These are phyloP conservation scores for Maniola jurtina DNA, from an alignment of 1,140 invertebrate genomes.

Conservation along the genomic window DNA sequence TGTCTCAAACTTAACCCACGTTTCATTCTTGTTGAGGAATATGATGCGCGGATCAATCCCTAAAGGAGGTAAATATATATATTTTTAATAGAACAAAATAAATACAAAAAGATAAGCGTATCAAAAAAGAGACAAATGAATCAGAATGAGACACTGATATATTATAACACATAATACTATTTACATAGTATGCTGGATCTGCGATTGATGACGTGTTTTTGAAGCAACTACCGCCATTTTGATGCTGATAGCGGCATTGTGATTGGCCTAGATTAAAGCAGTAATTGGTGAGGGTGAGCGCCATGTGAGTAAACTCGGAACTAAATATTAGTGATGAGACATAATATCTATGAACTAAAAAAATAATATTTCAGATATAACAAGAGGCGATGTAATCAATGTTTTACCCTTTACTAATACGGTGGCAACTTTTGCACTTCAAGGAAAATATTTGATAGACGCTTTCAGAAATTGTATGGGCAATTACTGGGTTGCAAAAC, in stretches of 20 bases:
- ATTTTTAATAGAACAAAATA: background rate
- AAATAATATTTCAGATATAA: constrained; percentile 47
- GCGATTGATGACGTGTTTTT: too few species aligned
- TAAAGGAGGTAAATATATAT: constrained; percentile 46
- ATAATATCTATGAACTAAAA: background rate
- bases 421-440: constrained; percentile 45
- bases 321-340: too few species aligned
- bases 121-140: too few species aligned
- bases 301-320: too few species aligned
- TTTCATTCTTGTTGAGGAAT: constrained; percentile 46
- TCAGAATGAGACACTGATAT: too few species aligned
- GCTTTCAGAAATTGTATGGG: constrained; percentile 46
- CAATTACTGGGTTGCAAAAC: constrained; percentile 43
- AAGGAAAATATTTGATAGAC: constrained; percentile 51
- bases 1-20: constrained; percentile 43
- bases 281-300: too few species aligned
- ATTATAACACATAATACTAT: too few species aligned
- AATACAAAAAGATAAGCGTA: too few species aligned
- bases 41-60: constrained; percentile 52
- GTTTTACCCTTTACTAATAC: constrained; percentile 53
- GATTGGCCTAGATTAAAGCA: too few species aligned
- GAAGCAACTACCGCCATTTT: too few species aligned
- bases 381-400: constrained; percentile 58
- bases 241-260: too few species aligned
- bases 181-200: too few species aligned